Evolutionary conservation across 2,797 vertebrate species (phyloP).

Genomic region (Syngnathus acus): DNA sequence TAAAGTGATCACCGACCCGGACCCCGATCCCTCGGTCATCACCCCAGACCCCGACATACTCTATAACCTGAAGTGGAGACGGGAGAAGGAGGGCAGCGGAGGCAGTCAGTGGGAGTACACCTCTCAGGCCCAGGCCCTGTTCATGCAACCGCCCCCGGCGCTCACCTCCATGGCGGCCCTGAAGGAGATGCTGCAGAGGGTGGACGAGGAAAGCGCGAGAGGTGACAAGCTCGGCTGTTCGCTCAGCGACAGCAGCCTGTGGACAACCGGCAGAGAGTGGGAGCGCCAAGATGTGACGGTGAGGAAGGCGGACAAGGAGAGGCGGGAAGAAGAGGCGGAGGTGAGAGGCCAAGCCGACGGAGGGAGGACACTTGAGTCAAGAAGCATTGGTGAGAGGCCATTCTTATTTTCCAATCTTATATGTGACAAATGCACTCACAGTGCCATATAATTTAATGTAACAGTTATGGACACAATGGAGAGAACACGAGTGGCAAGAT

Average conservation of each 20-base stretch:
- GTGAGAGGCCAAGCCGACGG: conserved; percentile 64
- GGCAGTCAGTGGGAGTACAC: conserved; percentile 75
- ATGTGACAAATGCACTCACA: background rate
- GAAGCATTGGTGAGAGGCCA: conserved; percentile 63
- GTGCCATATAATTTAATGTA: conserved; percentile 8
- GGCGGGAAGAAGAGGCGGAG: conserved; percentile 35
- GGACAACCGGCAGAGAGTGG: conserved; percentile 47
- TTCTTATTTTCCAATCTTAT: background rate
- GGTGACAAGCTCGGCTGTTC: conserved; percentile 57
- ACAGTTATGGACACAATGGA: conserved; percentile 18
- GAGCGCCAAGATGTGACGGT: conserved; percentile 25
- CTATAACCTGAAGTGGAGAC: conserved; percentile 76
- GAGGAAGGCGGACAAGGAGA: conserved; percentile 31
- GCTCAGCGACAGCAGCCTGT: conserved; percentile 53
- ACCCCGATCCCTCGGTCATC: conserved; percentile 66
- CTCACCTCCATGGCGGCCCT: conserved; percentile 68
- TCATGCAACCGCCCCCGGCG: conserved; percentile 69
- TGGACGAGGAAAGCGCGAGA: conserved; percentile 61
- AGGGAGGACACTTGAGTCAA: conserved; percentile 70
- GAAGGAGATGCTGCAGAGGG: conserved; percentile 76
- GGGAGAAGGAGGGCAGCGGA: conserved; percentile 60
- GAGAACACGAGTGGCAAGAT: conserved; percentile 16
- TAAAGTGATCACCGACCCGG: conserved; percentile 56
- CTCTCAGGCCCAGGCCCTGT: conserved; percentile 71
- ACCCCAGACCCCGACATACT: conserved; percentile 75